phyloP scores from a whole-genome alignment of 2,888 invertebrate genomes.

The Drosophila kambysellisi region DNA sequence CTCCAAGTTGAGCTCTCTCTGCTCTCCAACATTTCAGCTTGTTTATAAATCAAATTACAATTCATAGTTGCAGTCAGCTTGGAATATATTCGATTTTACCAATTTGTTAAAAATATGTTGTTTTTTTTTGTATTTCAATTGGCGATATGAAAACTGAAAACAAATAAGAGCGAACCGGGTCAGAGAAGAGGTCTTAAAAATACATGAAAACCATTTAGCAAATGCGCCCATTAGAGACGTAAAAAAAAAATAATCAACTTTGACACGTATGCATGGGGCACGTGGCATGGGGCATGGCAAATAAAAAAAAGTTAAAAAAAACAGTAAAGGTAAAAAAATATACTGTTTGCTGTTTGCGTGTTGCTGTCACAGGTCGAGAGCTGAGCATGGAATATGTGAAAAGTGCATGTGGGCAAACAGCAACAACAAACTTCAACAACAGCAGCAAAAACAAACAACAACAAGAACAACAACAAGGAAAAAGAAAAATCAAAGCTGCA shows the following conservation, averaged over 20 bases:
- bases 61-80: slow-evolving; percentile 19
- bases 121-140: slow-evolving; percentile 17
- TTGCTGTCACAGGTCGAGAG: slow-evolving; percentile 12
- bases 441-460: slow-evolving; percentile 6
- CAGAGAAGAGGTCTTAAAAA: neutral
- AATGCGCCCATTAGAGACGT: slow-evolving; percentile 27
- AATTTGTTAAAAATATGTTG: neutral
- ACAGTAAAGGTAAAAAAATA: neutral
- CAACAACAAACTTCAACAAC: slow-evolving; percentile 22
- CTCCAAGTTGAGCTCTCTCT: neutral
- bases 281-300: slow-evolving; percentile 3
- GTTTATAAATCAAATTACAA: slow-evolving; percentile 54
- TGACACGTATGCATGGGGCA: slow-evolving; percentile 58
- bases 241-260: slow-evolving; percentile 64
- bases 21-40: neutral
- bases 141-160: slow-evolving; percentile 18
- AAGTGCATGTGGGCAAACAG: slow-evolving; percentile 48
- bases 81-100: slow-evolving; percentile 25
- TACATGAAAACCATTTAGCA: slow-evolving; percentile 53
- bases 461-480: slow-evolving; percentile 22
- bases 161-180: slow-evolving; percentile 3
- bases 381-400: slow-evolving; percentile 38
- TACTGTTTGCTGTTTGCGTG: neutral
- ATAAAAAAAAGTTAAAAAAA: neutral
- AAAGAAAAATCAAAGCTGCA: slow-evolving; percentile 62